A percentile compares a stretch with the other conserved stretches of the same genome.
Evolutionary conservation across 2,888 invertebrate genomes (phyloP).

Genomic region (Nasonia oneida): DNA sequence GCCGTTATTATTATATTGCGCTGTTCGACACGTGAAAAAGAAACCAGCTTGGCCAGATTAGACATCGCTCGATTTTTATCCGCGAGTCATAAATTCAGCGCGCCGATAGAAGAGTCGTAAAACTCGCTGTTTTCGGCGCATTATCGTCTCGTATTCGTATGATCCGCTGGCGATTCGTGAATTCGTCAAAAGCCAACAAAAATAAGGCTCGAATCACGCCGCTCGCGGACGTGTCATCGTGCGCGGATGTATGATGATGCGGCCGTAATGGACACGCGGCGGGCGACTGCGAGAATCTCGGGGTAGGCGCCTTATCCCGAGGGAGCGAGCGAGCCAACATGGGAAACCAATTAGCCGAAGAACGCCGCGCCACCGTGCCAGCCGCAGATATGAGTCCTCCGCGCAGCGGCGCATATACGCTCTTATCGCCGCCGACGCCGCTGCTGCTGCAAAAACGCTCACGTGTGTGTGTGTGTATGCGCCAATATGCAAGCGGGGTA

Average conservation of each 20-base stretch:
- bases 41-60: background rate
- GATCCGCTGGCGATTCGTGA: background rate
- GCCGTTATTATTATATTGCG: slow-evolving; percentile 32
- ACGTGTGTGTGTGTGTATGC: background rate
- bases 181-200: background rate
- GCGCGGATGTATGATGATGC: slow-evolving; percentile 45
- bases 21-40: background rate
- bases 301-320: slow-evolving; percentile 72
- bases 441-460: slow-evolving; percentile 32
- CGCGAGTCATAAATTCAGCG: background rate
- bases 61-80: slow-evolving; percentile 6
- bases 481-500: background rate
- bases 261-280: slow-evolving; percentile 47
- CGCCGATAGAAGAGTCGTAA: background rate
- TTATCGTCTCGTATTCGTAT: background rate
- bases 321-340: slow-evolving; percentile 75
- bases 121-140: background rate
- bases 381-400: slow-evolving; percentile 58
- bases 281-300: slow-evolving; percentile 37
- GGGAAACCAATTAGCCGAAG: slow-evolving; percentile 78
- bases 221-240: slow-evolving; percentile 51
- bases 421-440: slow-evolving; percentile 51
- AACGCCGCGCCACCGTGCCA: slow-evolving; percentile 56
- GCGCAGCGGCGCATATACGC: background rate
- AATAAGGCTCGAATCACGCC: slow-evolving; percentile 22